These are phyloP conservation scores for Euphydryas editha DNA, from an alignment of 2,888 invertebrate species.

Conservation along the genomic window DNA sequence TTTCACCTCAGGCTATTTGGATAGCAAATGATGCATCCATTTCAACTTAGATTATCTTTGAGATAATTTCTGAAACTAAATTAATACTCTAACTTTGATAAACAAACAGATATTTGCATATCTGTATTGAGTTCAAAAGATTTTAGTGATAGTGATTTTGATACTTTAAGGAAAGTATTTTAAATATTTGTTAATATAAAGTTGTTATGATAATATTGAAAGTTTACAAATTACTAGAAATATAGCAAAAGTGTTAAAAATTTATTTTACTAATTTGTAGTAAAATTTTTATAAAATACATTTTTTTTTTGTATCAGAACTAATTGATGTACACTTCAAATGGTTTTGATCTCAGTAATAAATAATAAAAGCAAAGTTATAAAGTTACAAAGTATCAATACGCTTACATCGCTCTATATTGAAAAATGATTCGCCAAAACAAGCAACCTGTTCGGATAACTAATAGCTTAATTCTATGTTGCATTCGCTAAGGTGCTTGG, in stretches of 20 bases:
- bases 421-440: slow-evolving; percentile 58
- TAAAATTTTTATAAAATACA: no score
- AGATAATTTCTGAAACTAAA: slow-evolving; percentile 71
- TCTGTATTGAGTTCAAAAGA: slow-evolving; percentile 63
- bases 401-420: slow-evolving; percentile 14
- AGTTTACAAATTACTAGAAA: no score
- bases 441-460: slow-evolving; percentile 69
- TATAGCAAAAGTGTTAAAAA: no score
- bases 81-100: slow-evolving; percentile 73
- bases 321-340: not conserved
- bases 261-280: no score
- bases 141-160: slow-evolving; percentile 47
- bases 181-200: not conserved
- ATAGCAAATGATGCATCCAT: slow-evolving; percentile 78
- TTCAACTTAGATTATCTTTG: slow-evolving; percentile 65
- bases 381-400: slow-evolving; percentile 38
- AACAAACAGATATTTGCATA: slow-evolving; percentile 81
- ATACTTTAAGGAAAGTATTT: not conserved
- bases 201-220: not conserved
- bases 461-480: slow-evolving; percentile 82
- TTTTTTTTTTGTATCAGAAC: no score
- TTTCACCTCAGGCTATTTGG: slow-evolving; percentile 68
- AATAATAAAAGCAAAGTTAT: no score
- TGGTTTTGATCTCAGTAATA: not conserved
- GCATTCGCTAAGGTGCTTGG: slow-evolving; percentile 69